phyloP scores from a whole-genome alignment of 37 sponge, comb jelly and placozoan species.

The Halisarca cf. caerulea region DNA sequence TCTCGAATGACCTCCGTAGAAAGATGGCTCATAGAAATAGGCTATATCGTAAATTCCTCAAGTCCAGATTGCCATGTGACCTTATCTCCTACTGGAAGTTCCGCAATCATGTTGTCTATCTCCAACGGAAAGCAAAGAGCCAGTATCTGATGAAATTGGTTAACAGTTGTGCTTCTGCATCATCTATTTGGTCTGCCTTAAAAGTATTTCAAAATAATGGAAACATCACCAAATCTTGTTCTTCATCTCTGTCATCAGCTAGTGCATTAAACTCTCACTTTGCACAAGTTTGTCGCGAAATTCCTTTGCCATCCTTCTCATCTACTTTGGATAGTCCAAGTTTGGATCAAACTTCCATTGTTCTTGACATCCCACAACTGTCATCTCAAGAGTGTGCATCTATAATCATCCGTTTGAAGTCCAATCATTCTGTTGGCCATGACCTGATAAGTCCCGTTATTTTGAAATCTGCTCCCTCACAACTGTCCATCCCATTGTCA shows the following conservation, averaged over 20 bases:
- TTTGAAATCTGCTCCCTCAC: neutral
- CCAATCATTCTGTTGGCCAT: neutral
- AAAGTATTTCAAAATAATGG: neutral
- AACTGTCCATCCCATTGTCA: neutral
- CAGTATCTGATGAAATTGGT: neutral
- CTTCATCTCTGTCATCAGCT: slow-evolving; percentile 7
- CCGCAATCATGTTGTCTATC: neutral
- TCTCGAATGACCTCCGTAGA: neutral
- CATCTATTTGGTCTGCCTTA: slow-evolving; percentile 6
- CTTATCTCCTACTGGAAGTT: neutral
- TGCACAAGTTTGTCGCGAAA: neutral
- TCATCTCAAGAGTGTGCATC: slow-evolving; percentile 12
- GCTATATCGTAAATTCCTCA: slow-evolving; percentile 18
- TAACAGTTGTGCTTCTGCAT: neutral
- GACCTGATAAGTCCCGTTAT: neutral
- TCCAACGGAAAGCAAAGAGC: slow-evolving; percentile 3
- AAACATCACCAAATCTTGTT: neutral
- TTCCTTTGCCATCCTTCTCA: neutral
- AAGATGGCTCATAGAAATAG: slow-evolving; percentile 9
- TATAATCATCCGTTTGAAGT: neutral
- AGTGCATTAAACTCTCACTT: slow-evolving; percentile 6
- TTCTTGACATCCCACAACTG: neutral
- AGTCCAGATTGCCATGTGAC: neutral
- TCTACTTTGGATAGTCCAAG: neutral
- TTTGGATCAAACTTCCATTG: neutral